phyloP scores from a whole-genome alignment of 1,140 invertebrate genomes.

The Bicyclus anynana region DNA sequence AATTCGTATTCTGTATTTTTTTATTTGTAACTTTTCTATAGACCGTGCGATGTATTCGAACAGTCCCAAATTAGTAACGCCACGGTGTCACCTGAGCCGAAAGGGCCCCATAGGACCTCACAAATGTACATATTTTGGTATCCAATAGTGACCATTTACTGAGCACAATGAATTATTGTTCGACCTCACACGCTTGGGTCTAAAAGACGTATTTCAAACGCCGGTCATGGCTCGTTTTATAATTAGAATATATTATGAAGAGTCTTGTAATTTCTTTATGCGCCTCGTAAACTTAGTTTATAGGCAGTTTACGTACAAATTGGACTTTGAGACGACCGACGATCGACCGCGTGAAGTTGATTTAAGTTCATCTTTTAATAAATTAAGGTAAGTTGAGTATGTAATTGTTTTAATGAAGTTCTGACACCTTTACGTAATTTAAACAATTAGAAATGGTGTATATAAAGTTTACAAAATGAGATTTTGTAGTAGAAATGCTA shows the following conservation, averaged over 20 bases:
- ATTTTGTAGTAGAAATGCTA: no score
- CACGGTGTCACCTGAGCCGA: conserved; percentile 62
- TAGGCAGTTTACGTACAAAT: not conserved
- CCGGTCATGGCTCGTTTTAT: not conserved
- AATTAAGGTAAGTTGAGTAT: no score
- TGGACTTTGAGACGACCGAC: not conserved
- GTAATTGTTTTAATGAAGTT: no score
- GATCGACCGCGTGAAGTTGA: no score
- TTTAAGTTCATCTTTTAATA: no score
- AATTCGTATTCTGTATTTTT: conserved; percentile 22
- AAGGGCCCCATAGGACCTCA: conserved; percentile 47
- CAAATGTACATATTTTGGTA: conserved; percentile 65
- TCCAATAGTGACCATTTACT: conserved; percentile 53
- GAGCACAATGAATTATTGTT: conserved; percentile 65
- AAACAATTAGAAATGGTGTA: no score
- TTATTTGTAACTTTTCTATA: conserved; percentile 6
- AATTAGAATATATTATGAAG: not conserved
- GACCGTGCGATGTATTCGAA: conserved; percentile 37
- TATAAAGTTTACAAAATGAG: no score
- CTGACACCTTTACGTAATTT: no score
- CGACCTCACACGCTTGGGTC: conserved; percentile 46
- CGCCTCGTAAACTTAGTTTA: not conserved
- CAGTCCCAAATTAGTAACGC: conserved; percentile 64
- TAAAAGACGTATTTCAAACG: not conserved
- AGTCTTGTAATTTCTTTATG: not conserved